Evolutionary conservation across 2,888 invertebrate species (phyloP).

Genomic region (Drosophila rellima): DNA sequence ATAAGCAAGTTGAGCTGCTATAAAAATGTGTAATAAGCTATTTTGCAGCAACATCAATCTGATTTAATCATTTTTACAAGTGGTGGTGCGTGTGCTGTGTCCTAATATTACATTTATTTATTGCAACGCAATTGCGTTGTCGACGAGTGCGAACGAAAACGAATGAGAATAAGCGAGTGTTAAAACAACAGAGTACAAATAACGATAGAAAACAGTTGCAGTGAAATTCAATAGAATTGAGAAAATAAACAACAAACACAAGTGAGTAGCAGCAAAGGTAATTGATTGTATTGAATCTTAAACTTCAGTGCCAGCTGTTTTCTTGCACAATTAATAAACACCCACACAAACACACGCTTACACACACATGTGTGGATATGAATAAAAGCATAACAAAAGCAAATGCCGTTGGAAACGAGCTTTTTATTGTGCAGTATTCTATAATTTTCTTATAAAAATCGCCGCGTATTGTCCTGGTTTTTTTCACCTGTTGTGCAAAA

Average conservation of each 20-base stretch:
- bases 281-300: slow-evolving; percentile 24
- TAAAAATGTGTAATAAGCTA: slow-evolving; percentile 45
- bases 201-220: slow-evolving; percentile 40
- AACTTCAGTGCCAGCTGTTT: slow-evolving; percentile 52
- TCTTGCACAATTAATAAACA: slow-evolving; percentile 48
- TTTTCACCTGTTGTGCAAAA: slow-evolving; percentile 54
- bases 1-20: slow-evolving; percentile 30
- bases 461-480: neutral
- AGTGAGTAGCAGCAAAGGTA: slow-evolving; percentile 39
- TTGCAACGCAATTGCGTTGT: slow-evolving; percentile 71
- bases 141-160: slow-evolving; percentile 60
- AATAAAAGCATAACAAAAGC: slow-evolving; percentile 67
- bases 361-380: slow-evolving; percentile 5
- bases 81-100: slow-evolving; percentile 21
- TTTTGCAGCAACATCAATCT: slow-evolving; percentile 8
- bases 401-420: slow-evolving; percentile 30
- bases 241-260: slow-evolving; percentile 28
- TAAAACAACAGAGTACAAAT: slow-evolving; percentile 30
- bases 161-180: slow-evolving; percentile 59
- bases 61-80: slow-evolving; percentile 5
- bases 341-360: slow-evolving; percentile 14
- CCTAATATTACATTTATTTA: slow-evolving; percentile 49
- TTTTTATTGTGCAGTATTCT: slow-evolving; percentile 17
- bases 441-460: slow-evolving; percentile 3
- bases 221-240: slow-evolving; percentile 32